These are phyloP conservation scores for Palythoa grandiflora DNA, from an alignment of 92 coral and sea anemone species.

Conservation along the genomic window DNA sequence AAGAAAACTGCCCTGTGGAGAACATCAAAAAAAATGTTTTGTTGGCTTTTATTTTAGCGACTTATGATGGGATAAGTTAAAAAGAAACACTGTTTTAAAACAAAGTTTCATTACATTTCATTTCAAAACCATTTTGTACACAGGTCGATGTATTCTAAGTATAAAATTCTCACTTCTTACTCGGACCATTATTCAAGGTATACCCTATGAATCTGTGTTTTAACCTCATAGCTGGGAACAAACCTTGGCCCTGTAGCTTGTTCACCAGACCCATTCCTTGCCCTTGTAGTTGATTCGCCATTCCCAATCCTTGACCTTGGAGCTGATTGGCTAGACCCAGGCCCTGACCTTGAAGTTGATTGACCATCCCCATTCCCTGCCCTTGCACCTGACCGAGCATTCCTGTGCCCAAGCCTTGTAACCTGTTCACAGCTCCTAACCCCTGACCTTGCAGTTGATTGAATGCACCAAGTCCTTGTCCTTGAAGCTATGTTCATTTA, in stretches of 20 bases:
- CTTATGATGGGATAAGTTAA: too few relatives aligned
- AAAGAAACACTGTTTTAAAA: too few relatives aligned
- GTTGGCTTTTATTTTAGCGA: too few relatives aligned
- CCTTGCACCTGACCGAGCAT: constrained; percentile 71
- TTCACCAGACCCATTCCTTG: constrained; percentile 81
- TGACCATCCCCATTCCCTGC: constrained; percentile 54
- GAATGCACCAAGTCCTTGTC: constrained; percentile 74
- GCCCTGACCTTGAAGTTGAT: constrained; percentile 74
- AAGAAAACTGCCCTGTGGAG: too few relatives aligned
- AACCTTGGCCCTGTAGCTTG: constrained; percentile 86
- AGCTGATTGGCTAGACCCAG: constrained; percentile 71
- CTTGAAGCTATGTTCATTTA: constrained; percentile 54
- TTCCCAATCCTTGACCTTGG: constrained; percentile 87
- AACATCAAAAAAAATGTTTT: too few relatives aligned
- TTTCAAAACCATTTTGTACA: too few relatives aligned
- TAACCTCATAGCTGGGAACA: constrained; percentile 66
- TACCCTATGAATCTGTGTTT: background rate
- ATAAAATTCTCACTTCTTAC: too few relatives aligned
- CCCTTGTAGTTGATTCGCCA: constrained; percentile 71
- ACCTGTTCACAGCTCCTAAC: constrained; percentile 53
- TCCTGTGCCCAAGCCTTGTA: constrained; percentile 69
- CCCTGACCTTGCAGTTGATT: constrained; percentile 82
- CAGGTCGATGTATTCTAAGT: too few relatives aligned
- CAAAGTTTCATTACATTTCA: too few relatives aligned
- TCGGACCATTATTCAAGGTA: too few relatives aligned